Percentiles rank a stretch among this genome's conserved stretches.
Conservation (phyloP, 2,888 invertebrate genomes). For the Tachina lurida region DNA sequence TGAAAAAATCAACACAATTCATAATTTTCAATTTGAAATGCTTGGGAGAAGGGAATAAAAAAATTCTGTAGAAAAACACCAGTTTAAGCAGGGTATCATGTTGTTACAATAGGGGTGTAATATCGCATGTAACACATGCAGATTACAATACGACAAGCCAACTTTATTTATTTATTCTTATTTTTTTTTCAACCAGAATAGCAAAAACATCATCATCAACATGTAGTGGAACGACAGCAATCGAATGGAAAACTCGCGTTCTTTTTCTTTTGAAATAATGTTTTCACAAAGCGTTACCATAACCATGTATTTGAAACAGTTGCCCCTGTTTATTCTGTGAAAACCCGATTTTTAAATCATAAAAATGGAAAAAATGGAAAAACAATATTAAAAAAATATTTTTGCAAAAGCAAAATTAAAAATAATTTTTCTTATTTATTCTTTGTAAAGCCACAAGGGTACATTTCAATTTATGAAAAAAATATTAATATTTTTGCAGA, state of each 20-base stretch:
- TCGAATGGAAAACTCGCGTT: constrained; percentile 67
- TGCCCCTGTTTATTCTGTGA: constrained; percentile 47
- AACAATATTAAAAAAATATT: constrained; percentile 56
- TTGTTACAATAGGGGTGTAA: constrained; percentile 72
- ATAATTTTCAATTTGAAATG: constrained; percentile 61
- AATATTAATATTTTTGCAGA: constrained; percentile 22
- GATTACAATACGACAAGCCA: constrained; percentile 71
- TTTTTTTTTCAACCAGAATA: constrained; percentile 19
- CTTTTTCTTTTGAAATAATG: neutral
- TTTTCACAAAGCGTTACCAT: constrained; percentile 1
- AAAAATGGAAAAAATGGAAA: constrained; percentile 57
- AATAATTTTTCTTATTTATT: constrained; percentile 14
- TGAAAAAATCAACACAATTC: constrained; percentile 66
- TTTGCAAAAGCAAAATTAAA: constrained; percentile 67
- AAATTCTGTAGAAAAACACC: constrained; percentile 41
- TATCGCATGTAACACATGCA: constrained; percentile 74
- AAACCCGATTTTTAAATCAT: constrained; percentile 66
- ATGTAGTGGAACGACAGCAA: constrained; percentile 43
- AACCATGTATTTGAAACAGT: constrained; percentile 31
- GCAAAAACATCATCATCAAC: constrained; percentile 31
- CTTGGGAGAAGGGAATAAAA: constrained; percentile 20
- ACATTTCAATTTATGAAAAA: constrained; percentile 67
- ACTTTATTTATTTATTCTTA: neutral
- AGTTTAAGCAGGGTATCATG: constrained; percentile 71
- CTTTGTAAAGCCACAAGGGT: constrained; percentile 64